Base-by-base conservation (phyloP, 1,140 invertebrate species). In the Orchestia grillus region DNA sequence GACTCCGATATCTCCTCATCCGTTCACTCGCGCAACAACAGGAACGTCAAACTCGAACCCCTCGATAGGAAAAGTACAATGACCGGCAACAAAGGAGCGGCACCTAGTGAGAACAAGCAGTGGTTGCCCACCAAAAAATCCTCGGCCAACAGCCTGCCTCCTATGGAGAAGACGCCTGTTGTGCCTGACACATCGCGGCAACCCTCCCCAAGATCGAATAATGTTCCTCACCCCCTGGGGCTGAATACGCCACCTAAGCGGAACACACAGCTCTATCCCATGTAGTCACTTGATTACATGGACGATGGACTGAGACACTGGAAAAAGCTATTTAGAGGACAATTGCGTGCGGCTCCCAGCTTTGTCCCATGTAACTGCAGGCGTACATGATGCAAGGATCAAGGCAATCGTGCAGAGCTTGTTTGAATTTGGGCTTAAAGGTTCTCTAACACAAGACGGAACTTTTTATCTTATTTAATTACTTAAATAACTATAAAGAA, bases 81-180 rank as follows among this genome's bases (percentile, higher is more conserved):
- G 6, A 47, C 45, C 44, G 92, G 92, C 40, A 94, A 94, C 92
- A 94, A 94, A 47, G 92, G 92, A 4, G 92, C 92, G 36, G 92
- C 44, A n/a, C 43, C 44, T 44, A 3, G 43, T 42, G 92, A 94
- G 15, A 44, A 92, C 43, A 45, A 16, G 44, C 43, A 44, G 43
- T 94, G 92, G 92, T 44, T 94, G 92, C 92, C 92, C 41, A n/a
- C 92, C 43, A 94, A 94, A n/a, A 94, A 45, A 94, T 40, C 6
- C 8, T 94, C 92, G 44, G 36, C 44, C 41, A 44, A 94, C 44
- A 94, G 44, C 40, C 92, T 94, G 92, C 92, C 92, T 42, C 92
- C 92, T 0, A 94, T 94, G 92, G 92, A 94, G 44, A 94, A 94
- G 44, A 94, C 92, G 40, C 92, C 92, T 45, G 92, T 44, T 0